Evolutionary conservation across 2,113 vertebrate genomes (phyloP).

Genomic region (Rafetus swinhoei): DNA sequence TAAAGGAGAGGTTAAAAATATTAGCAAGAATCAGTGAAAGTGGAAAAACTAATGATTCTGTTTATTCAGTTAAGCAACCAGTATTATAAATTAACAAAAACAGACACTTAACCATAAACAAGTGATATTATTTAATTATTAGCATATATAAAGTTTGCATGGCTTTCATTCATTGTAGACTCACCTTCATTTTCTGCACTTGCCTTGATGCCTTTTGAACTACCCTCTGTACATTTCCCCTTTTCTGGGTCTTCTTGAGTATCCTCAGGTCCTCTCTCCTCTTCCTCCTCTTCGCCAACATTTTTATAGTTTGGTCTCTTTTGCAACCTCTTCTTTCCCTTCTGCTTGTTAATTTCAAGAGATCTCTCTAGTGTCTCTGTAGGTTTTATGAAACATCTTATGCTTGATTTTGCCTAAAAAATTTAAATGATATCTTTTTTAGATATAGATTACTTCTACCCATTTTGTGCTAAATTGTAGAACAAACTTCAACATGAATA

Average conservation of each 20-base stretch:
- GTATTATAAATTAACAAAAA: background rate
- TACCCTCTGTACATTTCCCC: slow-evolving; percentile 88
- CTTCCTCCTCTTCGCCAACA: slow-evolving; percentile 96
- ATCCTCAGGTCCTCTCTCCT: slow-evolving; percentile 87
- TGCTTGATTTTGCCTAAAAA: slow-evolving; percentile 82
- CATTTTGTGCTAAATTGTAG: background rate
- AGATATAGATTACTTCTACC: background rate
- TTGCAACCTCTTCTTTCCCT: slow-evolving; percentile 89
- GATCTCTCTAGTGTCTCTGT: slow-evolving; percentile 93
- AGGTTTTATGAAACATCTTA: slow-evolving; percentile 94
- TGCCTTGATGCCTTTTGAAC: slow-evolving; percentile 88
- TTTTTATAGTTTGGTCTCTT: slow-evolving; percentile 99
- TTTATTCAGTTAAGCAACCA: background rate
- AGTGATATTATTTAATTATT: background rate
- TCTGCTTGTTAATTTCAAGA: slow-evolving; percentile 93
- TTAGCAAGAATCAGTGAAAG: background rate
- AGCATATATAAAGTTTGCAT: background rate
- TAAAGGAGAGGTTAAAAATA: background rate
- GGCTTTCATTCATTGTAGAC: slow-evolving; percentile 39
- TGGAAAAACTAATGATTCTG: background rate
- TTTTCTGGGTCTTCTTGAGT: slow-evolving; percentile 81
- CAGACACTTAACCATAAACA: background rate
- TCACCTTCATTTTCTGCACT: slow-evolving; percentile 94
- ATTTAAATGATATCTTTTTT: background rate
- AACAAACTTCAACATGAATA: background rate